Percentiles rank a stretch among this genome's conserved stretches.
These are phyloP conservation scores for Malurus leucopterus DNA, from an alignment of 2,797 vertebrate genomes.

Conservation along the genomic window DNA sequence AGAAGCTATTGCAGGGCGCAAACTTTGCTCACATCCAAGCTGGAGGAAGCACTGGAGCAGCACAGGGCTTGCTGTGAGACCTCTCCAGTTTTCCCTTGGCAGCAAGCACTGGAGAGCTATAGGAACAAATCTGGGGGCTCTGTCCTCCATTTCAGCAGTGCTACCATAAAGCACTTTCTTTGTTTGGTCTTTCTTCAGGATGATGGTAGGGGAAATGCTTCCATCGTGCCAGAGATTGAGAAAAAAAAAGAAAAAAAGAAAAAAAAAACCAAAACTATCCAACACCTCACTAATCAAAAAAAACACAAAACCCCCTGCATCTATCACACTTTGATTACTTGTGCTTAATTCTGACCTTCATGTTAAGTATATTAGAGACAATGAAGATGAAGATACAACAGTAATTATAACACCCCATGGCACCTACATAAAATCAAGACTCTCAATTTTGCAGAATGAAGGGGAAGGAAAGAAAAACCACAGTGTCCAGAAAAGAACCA, in stretches of 20 bases:
- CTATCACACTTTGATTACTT: not conserved
- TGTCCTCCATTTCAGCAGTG: not conserved
- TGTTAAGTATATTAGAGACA: not conserved
- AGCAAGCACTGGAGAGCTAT: not conserved
- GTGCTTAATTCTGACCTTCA: not conserved
- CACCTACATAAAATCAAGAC: not conserved
- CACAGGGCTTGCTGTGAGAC: not conserved
- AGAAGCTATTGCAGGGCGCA: not conserved
- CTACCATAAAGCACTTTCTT: not conserved
- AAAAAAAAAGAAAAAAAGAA: rapidly evolving
- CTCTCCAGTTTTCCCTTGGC: not conserved
- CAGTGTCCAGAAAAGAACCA: not conserved
- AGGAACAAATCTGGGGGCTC: not conserved
- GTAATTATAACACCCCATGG: not conserved
- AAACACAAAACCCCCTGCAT: rapidly evolving
- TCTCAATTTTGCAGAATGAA: not conserved
- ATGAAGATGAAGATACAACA: rapidly evolving
- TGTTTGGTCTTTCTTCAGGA: not conserved
- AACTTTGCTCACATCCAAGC: rapidly evolving
- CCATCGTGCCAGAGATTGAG: not conserved
- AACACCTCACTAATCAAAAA: not conserved
- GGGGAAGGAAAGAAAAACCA: not conserved
- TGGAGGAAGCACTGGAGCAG: not conserved
- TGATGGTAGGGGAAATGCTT: not conserved
- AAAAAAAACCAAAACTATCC: rapidly evolving